Base-by-base conservation (phyloP, 2,888 invertebrate genomes). In the Lithophane ornitopus region DNA sequence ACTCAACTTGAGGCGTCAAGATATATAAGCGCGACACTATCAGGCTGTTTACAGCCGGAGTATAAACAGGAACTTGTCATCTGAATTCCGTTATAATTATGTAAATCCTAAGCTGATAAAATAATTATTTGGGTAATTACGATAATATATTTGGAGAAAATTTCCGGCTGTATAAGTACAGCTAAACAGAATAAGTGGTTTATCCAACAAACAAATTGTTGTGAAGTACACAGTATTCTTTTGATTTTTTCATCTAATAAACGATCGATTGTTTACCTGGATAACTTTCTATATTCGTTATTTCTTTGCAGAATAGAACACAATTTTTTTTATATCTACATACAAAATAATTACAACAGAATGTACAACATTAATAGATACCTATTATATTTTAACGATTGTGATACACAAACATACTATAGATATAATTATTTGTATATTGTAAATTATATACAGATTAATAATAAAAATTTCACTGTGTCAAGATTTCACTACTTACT, bases 311-410 rank as follows among this genome's bases (percentile, higher is more conserved):
- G 26, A 59, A 54, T 19, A 68, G 9, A 67, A 49, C 41, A 63
- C n/a, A n/a, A 34, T 59, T 49, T 59, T 75, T 41, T 2, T 56
- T 79, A n/a, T 4, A 39, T 52, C 41, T 52, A 61, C 16, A 70
- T n/a, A 66, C 22, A 73, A 69, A 62, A 62, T 41, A 58, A 14
- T 69, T 76, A 69, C 52, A 81, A 76, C 67, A 76, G 11, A 76
- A 71, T 68, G 12, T 63, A 71, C 68, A 80, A 81, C 65, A 67
- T 22, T 78, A 39, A 61, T 58, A 62, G 9, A 62, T 65, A 58
- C 22, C 28, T 54, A 52, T 44, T 77, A 72, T 46, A 61, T 41
- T 82, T 62, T 49, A 69, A 70, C 63, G 71, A 70, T 58, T 46
- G 49, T 12, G 54, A 66, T 72, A 77, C 26, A 80, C 75, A 75